Base-by-base conservation (phyloP, 2,888 invertebrate genomes). In the Petrophora chlorosata region DNA sequence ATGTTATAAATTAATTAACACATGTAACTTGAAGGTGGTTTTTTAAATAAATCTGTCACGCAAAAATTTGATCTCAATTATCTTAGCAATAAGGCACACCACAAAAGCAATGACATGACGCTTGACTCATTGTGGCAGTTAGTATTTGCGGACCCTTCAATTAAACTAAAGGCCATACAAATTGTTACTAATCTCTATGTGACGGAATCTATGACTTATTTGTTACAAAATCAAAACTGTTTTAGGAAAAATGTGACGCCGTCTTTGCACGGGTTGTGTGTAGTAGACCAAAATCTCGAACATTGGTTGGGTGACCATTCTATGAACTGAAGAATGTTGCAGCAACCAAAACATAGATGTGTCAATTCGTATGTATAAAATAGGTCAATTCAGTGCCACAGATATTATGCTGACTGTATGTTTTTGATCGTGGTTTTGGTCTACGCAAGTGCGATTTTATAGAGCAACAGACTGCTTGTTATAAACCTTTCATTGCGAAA, bases 391-490 rank as follows among this genome's bases (percentile, higher is more conserved):
- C 3, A 3, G 16, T 16, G 10, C 10, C 10, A 10, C 5, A 25
- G 1, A 25, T 2, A 25, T 25, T 25, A 25, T 10, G 1, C 1
- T n/a, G 1, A 13, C 3, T 12, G 9, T n/a, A 15, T 41, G 17
- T 12, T 36, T 26, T 15, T 25, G 30, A 39, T 39, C 26, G 19
- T 10, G 4, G 25, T 12, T 38, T 45, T 45, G 38, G 17, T 36
- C 30, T 19, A 33, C 36, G 7, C 9, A 7, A 26, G 32, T 43
- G 38, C 42, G 14, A 36, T 38, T 39, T 49, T 48, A 56, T 50
- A 56, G 54, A 59, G 56, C 53, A 40, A 56, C 56, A 57, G 54
- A 60, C 55, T 60, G 60, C 60, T 44, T 57, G 56, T 60, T 60
- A 50, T 19, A 43, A 48, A 35, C 47, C 51, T 60, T 56, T 53